These are phyloP conservation scores for Natator depressus DNA, from an alignment of 2,113 vertebrate species.

Conservation along the genomic window DNA sequence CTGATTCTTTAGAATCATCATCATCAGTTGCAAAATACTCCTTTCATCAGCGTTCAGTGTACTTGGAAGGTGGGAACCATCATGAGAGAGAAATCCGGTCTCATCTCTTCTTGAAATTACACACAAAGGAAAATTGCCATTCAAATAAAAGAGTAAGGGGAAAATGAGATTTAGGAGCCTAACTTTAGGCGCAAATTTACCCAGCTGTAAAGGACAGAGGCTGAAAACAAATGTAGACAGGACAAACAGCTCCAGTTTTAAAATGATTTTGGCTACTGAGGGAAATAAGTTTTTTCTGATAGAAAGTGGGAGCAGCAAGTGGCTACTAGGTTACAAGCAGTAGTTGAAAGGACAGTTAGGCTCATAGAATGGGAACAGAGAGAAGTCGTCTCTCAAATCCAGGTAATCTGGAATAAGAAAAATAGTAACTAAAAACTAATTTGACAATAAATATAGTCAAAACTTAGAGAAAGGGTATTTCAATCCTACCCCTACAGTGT, in stretches of 20 bases:
- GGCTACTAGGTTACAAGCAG: not conserved
- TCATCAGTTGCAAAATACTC: not conserved
- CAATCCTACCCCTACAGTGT: not conserved
- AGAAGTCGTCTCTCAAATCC: not conserved
- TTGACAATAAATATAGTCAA: not conserved
- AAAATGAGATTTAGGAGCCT: rapidly evolving
- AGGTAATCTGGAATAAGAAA: not conserved
- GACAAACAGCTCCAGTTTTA: not conserved
- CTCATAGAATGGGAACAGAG: rapidly evolving
- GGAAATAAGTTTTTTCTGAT: not conserved
- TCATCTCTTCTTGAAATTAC: not conserved
- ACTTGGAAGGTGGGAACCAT: not conserved
- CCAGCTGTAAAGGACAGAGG: not conserved
- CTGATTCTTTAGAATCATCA: not conserved
- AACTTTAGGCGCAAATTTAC: not conserved
- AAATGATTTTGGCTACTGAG: not conserved
- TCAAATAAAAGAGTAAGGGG: not conserved
- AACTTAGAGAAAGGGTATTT: not conserved
- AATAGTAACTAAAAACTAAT: not conserved
- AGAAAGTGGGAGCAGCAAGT: not conserved
- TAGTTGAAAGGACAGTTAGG: not conserved
- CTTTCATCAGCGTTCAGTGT: not conserved
- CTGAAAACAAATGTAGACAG: not conserved
- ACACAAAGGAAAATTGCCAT: not conserved
- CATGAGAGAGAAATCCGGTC: not conserved